Evolutionary conservation across 2,797 vertebrate species (phyloP).

Genomic region (Columba guinea): DNA sequence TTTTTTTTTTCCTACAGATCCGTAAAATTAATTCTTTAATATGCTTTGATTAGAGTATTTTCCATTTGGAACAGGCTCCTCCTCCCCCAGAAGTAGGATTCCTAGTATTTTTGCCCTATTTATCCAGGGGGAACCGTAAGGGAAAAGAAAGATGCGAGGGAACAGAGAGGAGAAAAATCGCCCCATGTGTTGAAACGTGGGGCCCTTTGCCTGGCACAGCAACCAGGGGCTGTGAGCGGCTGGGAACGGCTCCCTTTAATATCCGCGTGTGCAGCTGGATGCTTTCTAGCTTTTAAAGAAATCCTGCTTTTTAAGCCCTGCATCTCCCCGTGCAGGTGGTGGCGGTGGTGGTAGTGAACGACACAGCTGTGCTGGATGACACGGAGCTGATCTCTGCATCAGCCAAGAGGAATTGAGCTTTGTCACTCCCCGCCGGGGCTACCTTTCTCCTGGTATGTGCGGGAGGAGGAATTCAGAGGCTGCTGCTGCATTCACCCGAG

Average conservation of each 20-base stretch:
- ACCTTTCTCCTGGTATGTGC: conserved; percentile 79
- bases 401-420: conserved; percentile 81
- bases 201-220: conserved; percentile 62
- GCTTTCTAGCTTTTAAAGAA: conserved; percentile 70
- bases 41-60: neutral
- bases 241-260: conserved; percentile 47
- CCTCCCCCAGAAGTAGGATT: neutral
- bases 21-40: neutral
- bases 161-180: neutral
- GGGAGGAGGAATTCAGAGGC: conserved; percentile 79
- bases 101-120: neutral
- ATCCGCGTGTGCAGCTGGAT: conserved; percentile 3
- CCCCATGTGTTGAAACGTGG: neutral
- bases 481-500: conserved; percentile 75
- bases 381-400: conserved; percentile 80
- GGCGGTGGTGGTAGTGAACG: conserved; percentile 66
- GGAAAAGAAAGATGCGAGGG: neutral
- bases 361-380: conserved; percentile 77
- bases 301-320: conserved; percentile 59
- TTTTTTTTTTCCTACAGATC: neutral
- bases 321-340: conserved; percentile 58
- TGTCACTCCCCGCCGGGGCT: conserved; percentile 82
- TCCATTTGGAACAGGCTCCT: neutral
- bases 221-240: neutral
- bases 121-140: neutral